Evolutionary conservation across 1,140 invertebrate species (phyloP), one percentile per base, ranked within the genome.

Genomic region (Anastrepha obliqua): DNA sequence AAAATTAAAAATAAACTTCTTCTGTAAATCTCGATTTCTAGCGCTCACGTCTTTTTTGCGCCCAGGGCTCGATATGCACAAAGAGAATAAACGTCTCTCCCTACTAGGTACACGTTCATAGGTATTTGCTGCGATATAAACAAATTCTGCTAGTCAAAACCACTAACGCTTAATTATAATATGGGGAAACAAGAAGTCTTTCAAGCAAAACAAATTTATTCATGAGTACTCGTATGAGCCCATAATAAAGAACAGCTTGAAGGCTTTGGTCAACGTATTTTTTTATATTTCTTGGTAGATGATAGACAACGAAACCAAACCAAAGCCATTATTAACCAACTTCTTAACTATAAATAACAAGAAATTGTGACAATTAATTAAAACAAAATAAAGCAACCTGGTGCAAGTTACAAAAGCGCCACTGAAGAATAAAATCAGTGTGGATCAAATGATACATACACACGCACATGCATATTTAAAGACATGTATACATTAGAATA

Each of bases 281-380:
- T 29, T 11, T 39, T 67, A 29, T 42, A 39, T 3, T 67, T 67
- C 11, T 11, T 42, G 29, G 20, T 67, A 8, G 62, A 20, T 74
- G 67, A 6, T 74, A 15, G 67, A 39, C 67, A 74, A 47, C 15
- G 15, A 42, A 13, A n/a, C 39, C 13, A 74, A 74, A 11, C 15
- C 39, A 74, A 74, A 74, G 6, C 13, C 64, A 67, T 67, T 67
- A 42, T 39, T 13, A 42, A 67, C 3, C 64, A 74, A 74, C 67
- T 44, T 17, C 13, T 47, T 47, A 11, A 44, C 67, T 44, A 74
- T 74, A 74, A 74, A 74, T 74, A 44, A 74, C 67, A 44, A 74
- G 39, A 74, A 74, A 44, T 55, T 42, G 67, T 74, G 67, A 74
- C 67, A 74, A 74, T 74, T 42, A 74, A 74, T 74, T 44, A 74